Evolutionary conservation across 53 echinoderm and acorn worm genomes (phyloP).

Genomic region (Glandiceps talaboti): DNA sequence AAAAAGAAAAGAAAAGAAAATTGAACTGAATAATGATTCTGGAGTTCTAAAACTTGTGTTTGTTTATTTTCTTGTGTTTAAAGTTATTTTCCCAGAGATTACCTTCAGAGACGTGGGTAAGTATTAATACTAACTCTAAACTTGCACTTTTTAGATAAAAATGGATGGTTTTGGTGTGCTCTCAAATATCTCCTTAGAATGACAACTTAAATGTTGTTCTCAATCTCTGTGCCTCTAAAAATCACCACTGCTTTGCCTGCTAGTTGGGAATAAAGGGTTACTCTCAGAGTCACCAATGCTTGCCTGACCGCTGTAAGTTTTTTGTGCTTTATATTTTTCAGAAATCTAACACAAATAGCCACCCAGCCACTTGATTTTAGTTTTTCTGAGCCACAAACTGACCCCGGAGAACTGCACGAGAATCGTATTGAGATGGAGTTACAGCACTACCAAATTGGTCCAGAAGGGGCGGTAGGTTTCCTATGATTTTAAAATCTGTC

Average conservation of each 20-base stretch:
- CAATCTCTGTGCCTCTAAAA: too few species aligned
- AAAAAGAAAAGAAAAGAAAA: too few species aligned
- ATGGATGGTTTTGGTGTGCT: too few species aligned
- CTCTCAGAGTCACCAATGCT: too few species aligned
- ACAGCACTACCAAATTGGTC: slow-evolving; percentile 7
- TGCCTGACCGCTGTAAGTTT: background rate
- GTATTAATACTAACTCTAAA: background rate
- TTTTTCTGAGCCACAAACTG: slow-evolving; percentile 5
- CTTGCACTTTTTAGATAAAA: too few species aligned
- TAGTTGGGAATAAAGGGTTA: too few species aligned
- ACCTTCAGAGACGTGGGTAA: background rate
- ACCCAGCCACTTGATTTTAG: slow-evolving; percentile 13
- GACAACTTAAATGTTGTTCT: too few species aligned
- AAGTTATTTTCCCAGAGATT: background rate
- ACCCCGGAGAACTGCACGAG: slow-evolving; percentile 20
- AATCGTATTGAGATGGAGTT: slow-evolving; percentile 17
- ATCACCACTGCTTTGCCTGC: too few species aligned
- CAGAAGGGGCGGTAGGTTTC: slow-evolving; percentile 1
- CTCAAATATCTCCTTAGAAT: too few species aligned
- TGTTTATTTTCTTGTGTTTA: background rate
- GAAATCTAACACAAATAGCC: background rate
- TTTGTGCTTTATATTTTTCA: background rate
- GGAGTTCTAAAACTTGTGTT: background rate
- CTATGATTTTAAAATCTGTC: too few species aligned
- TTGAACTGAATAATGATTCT: background rate